These are phyloP conservation scores for Hippoglossus hippoglossus DNA, from an alignment of 2,797 vertebrate species.

Conservation along the genomic window DNA sequence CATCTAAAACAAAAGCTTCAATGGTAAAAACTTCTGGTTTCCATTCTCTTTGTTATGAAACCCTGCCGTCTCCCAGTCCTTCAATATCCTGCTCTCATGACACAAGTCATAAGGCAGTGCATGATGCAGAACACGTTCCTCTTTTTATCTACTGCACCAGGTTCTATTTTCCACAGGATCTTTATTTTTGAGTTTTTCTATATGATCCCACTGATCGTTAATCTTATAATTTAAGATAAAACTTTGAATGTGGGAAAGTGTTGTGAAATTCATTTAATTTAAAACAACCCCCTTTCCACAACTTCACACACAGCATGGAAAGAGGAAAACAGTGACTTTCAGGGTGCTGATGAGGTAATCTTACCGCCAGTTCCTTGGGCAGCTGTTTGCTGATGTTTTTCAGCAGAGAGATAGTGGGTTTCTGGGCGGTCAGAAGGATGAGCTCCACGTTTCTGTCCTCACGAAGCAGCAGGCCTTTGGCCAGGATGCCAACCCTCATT, in stretches of 20 bases:
- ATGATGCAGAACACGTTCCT: slow-evolving; percentile 6
- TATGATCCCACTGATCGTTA: neutral
- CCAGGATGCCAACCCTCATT: slow-evolving; percentile 88
- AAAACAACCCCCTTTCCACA: slow-evolving; percentile 22
- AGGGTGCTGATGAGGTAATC: slow-evolving; percentile 4
- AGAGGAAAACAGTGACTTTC: neutral
- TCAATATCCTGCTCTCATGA: slow-evolving; percentile 24
- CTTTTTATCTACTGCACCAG: slow-evolving; percentile 13
- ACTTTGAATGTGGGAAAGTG: neutral
- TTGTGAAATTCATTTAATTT: slow-evolving; percentile 16
- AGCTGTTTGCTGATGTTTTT: slow-evolving; percentile 81
- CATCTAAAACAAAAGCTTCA: neutral
- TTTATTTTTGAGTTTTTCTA: slow-evolving; percentile 2
- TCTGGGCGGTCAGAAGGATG: slow-evolving; percentile 87
- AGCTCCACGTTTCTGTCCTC: slow-evolving; percentile 87
- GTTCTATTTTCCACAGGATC: neutral
- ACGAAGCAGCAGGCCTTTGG: slow-evolving; percentile 88
- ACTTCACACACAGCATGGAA: slow-evolving; percentile 1
- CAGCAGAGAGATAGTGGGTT: slow-evolving; percentile 83
- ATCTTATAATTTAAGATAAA: neutral
- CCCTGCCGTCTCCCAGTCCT: neutral
- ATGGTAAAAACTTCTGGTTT: neutral
- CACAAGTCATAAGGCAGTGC: slow-evolving; percentile 31
- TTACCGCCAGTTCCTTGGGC: slow-evolving; percentile 86
- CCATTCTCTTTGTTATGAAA: slow-evolving; percentile 16